Conservation (phyloP, 1,140 invertebrate genomes). For the Psilanteris sp. region DNA sequence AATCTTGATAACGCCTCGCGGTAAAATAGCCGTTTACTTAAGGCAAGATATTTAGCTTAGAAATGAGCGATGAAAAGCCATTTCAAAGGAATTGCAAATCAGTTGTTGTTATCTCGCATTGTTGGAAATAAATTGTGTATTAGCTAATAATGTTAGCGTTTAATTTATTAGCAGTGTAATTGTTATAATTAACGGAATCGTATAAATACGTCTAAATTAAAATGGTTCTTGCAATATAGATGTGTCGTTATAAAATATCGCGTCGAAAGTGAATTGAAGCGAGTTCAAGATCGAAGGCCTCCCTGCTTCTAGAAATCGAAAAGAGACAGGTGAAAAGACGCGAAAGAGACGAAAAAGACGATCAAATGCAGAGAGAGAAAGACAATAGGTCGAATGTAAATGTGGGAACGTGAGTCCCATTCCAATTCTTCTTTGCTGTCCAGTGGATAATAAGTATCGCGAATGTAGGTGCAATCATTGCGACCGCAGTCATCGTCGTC, state of each 20-base stretch:
- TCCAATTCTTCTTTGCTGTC: conserved; percentile 68
- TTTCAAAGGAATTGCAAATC: too few species aligned
- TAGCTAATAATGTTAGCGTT: neutral
- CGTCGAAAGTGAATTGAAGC: conserved; percentile 73
- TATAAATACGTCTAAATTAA: conserved; percentile 23
- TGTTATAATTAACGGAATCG: conserved; percentile 10
- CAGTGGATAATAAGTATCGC: conserved; percentile 61
- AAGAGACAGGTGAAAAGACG: conserved; percentile 59
- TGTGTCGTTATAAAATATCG: conserved; percentile 68
- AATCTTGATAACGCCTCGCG: too few species aligned
- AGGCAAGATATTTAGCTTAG: too few species aligned
- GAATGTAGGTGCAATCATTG: conserved; percentile 58
- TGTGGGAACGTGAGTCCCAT: conserved; percentile 76
- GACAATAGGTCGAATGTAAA: conserved; percentile 79
- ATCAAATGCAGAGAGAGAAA: conserved; percentile 64
- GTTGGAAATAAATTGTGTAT: neutral
- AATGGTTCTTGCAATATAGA: conserved; percentile 42
- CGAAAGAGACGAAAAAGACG: conserved; percentile 55
- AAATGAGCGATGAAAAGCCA: too few species aligned
- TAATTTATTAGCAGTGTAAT: conserved; percentile 7
- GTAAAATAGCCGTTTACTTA: too few species aligned
- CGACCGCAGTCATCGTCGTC: conserved; percentile 23
- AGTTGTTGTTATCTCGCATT: neutral
- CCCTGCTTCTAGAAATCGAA: conserved; percentile 58
- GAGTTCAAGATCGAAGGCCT: conserved; percentile 77